Conservation (phyloP, 2,888 invertebrate species). For the Odontomyia ornata region DNA sequence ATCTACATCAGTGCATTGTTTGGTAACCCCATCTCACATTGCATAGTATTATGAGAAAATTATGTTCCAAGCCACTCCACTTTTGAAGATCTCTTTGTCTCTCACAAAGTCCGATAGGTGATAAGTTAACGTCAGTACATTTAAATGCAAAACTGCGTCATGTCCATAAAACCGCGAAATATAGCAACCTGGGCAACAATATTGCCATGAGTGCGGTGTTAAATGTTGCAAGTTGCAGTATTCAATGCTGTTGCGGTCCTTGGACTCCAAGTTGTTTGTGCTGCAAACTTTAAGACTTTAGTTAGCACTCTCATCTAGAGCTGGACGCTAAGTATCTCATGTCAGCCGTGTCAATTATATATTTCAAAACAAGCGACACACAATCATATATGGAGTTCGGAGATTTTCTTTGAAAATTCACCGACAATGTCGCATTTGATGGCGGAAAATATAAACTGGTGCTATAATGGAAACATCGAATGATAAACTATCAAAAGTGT, state of each 20-base stretch:
- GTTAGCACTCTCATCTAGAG: constrained; percentile 24
- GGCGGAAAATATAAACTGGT: not conserved
- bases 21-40: not conserved
- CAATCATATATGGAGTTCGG: constrained; percentile 28
- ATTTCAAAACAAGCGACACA: constrained; percentile 37
- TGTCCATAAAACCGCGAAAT: constrained; percentile 32
- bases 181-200: constrained; percentile 6
- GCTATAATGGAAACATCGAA: constrained; percentile 30
- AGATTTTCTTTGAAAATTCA: constrained; percentile 24
- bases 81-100: constrained; percentile 40
- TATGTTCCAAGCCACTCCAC: constrained; percentile 34
- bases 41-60: constrained; percentile 34
- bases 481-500: constrained; percentile 25
- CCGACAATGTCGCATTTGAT: constrained; percentile 14
- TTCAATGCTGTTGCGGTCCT: not conserved
- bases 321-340: constrained; percentile 33
- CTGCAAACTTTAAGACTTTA: constrained; percentile 20
- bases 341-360: constrained; percentile 39
- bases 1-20: too few relatives aligned
- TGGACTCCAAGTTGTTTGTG: not conserved
- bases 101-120: constrained; percentile 37
- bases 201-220: constrained; percentile 6
- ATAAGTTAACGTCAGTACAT: constrained; percentile 32
- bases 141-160: constrained; percentile 37
- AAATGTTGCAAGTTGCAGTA: constrained; percentile 24